These are phyloP conservation scores for Epinotia ramella DNA, from an alignment of 2,888 invertebrate species.

Conservation along the genomic window DNA sequence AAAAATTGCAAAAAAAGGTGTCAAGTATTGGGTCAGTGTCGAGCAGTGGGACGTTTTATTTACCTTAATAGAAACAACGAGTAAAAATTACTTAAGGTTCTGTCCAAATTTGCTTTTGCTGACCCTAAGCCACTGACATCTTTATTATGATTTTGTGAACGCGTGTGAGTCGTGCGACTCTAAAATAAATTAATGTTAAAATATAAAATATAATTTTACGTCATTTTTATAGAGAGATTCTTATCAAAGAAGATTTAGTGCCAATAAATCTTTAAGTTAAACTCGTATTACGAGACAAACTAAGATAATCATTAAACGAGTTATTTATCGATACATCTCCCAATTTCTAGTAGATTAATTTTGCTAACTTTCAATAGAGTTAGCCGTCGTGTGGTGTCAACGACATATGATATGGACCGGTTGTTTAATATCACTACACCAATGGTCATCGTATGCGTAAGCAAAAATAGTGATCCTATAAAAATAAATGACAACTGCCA, in stretches of 20 bases:
- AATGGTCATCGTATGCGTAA: background rate
- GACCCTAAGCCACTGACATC: background rate
- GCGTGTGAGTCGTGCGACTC: background rate
- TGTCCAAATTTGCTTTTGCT: background rate
- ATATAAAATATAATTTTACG: constrained; percentile 14
- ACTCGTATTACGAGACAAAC: constrained; percentile 13
- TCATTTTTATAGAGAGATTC: constrained; percentile 21
- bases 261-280: constrained; percentile 22
- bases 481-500: background rate
- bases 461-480: background rate
- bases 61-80: background rate
- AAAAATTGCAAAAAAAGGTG: too few relatives aligned
- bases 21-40: too few relatives aligned
- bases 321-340: constrained; percentile 32
- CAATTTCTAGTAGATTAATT: constrained; percentile 37
- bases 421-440: background rate
- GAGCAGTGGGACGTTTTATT: background rate
- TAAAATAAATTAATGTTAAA: constrained; percentile 3
- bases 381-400: constrained; percentile 4
- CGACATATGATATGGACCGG: constrained; percentile 2
- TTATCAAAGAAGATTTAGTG: constrained; percentile 24
- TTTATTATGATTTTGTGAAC: constrained; percentile 1
- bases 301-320: constrained; percentile 30
- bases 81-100: background rate
- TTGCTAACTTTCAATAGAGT: constrained; percentile 41